Percentiles rank a stretch among this genome's conserved stretches.
These are phyloP conservation scores for Calephelis perditalis DNA, from an alignment of 2,888 invertebrate genomes.

Conservation along the genomic window DNA sequence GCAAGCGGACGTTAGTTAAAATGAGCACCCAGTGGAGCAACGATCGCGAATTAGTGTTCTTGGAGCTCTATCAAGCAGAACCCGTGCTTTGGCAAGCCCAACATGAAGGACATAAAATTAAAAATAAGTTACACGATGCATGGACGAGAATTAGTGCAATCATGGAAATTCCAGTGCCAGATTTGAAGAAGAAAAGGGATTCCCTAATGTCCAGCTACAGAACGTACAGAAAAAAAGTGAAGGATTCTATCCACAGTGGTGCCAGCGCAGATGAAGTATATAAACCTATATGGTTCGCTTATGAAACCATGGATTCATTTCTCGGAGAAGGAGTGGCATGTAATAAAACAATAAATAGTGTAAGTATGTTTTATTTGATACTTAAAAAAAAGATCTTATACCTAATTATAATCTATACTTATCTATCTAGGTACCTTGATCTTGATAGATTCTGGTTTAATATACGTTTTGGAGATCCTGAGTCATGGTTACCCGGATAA, in stretches of 20 bases:
- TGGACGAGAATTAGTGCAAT: constrained; percentile 23
- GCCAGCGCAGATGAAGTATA: too few species aligned
- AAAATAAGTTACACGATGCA: constrained; percentile 22
- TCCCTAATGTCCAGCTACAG: background rate
- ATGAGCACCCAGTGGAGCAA: too few species aligned
- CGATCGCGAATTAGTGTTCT: background rate
- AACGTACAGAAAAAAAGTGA: constrained; percentile 12
- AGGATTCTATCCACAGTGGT: background rate
- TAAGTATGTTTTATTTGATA: background rate
- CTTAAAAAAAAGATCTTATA: too few species aligned
- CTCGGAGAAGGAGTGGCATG: too few species aligned
- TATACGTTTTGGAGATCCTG: too few species aligned
- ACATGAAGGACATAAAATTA: constrained; percentile 19
- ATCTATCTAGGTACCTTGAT: background rate
- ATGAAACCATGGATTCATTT: too few species aligned
- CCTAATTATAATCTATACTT: background rate
- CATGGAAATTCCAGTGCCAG: constrained; percentile 21
- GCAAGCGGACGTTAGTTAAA: background rate
- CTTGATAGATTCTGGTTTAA: too few species aligned
- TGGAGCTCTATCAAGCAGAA: constrained; percentile 20
- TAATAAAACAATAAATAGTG: background rate
- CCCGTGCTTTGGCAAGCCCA: constrained; percentile 22
- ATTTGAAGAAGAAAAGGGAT: constrained; percentile 20
- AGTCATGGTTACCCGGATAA: too few species aligned
- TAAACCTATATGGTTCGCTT: too few species aligned